Base-by-base conservation (phyloP, 2,888 invertebrate species). In the Eucriotettix oculatus region DNA sequence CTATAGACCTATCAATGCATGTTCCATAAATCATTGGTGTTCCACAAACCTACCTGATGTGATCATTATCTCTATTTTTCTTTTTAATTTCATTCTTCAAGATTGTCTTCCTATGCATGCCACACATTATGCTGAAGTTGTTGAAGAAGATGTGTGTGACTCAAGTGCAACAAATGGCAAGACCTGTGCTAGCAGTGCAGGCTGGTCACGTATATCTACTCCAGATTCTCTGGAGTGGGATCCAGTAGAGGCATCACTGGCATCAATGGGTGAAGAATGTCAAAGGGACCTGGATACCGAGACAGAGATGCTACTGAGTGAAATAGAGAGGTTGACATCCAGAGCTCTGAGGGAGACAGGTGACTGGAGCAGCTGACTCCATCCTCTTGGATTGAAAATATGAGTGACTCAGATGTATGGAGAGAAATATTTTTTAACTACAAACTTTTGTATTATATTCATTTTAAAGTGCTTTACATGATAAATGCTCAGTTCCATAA, bases 191-290 rank as follows among this genome's bases (percentile, higher is more conserved):
- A 61, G 57, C 52, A 57, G 62, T 10, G 52, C 53, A n/a, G 63
- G 54, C 1, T 63, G 66, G 63, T 66, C 66, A 9, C 61, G 65
- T n/a, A 52, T 63, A 9, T 81, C 82, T 1, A 83, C 82, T 10
- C 82, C 82, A 9, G 81, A 83, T 68, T 84, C 84, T 3, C 73
- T 85, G 56, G 85, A 85, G 71, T 85, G 85, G 85, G 84, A 85
- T 69, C 78, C 77, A 44, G 78, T 81, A 5, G 80, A 81, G 63
- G 72, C 74, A 48, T 57, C 77, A 16, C 59, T 64, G n/a, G 43
- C 57, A 10, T n/a, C 54, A 29, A 42, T 56, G n/a, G 60, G 73
- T 17, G 73, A 76, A 56, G 72, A 73, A 60, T 75, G 76, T 66
- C 75, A 76, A 64, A 75, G 70, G 71, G 79, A 79, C 66, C 70